These are phyloP conservation scores for human (Homo sapiens) DNA, from an alignment of 2,113 vertebrate genomes.

Conservation along the genomic window DNA sequence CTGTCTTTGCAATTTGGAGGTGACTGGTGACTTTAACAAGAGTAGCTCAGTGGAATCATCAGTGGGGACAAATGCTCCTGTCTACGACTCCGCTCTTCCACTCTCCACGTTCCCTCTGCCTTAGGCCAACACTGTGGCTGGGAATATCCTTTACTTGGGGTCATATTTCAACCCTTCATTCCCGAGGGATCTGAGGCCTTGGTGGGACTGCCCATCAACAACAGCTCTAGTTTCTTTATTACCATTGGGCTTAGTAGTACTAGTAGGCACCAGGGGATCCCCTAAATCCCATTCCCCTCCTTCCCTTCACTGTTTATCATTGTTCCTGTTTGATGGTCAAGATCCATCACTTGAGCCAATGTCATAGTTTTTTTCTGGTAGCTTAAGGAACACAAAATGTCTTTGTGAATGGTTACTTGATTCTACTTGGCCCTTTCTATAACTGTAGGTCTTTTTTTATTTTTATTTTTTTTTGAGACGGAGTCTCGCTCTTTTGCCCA, in stretches of 20 bases:
- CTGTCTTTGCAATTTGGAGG: neutral
- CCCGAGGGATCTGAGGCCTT: neutral
- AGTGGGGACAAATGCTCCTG: neutral
- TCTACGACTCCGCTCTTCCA: neutral
- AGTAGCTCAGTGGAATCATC: neutral
- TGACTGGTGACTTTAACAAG: neutral
- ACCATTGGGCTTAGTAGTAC: rapidly evolving
- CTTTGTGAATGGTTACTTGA: rapidly evolving
- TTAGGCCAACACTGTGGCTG: neutral
- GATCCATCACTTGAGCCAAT: neutral
- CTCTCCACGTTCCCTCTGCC: rapidly evolving
- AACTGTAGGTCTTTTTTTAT: neutral
- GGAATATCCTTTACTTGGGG: rapidly evolving
- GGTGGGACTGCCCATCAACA: neutral
- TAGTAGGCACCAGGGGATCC: rapidly evolving
- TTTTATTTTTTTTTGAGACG: too few species aligned
- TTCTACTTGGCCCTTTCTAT: rapidly evolving
- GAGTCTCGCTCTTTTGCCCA: too few species aligned
- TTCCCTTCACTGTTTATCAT: too few species aligned
- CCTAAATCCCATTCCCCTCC: neutral
- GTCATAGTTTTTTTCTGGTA: too few species aligned
- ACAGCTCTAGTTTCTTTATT: too few species aligned
- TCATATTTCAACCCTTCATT: too few species aligned
- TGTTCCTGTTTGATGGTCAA: neutral
- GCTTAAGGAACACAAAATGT: neutral